Evolutionary conservation across 1,140 invertebrate species (phyloP).

Genomic region (Aphidius ervi): DNA sequence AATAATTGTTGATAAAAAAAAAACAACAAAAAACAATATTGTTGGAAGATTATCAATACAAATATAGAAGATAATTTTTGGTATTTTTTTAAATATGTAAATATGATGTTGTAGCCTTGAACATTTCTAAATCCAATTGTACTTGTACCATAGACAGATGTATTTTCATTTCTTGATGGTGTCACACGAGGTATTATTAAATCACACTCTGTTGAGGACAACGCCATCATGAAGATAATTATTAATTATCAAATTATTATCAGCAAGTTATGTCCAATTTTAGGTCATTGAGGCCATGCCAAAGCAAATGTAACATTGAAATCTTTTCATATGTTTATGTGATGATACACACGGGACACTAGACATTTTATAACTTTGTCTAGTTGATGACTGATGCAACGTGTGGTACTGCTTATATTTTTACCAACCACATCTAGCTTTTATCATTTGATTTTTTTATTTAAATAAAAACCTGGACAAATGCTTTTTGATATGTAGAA

Average conservation of each 20-base stretch:
- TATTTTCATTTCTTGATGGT: slow-evolving; percentile 33
- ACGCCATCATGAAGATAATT: slow-evolving; percentile 32
- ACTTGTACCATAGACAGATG: slow-evolving; percentile 25
- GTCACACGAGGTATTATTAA: slow-evolving; percentile 29
- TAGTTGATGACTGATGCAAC: not conserved
- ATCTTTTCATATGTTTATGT: slow-evolving; percentile 22
- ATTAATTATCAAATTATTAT: not conserved
- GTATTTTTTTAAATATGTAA: too few species aligned
- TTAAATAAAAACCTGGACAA: too few species aligned
- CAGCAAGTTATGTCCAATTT: slow-evolving; percentile 18
- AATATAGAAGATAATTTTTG: too few species aligned
- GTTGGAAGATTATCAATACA: too few species aligned
- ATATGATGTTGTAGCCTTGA: not conserved
- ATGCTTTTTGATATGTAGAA: too few species aligned
- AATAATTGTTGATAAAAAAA: too few species aligned
- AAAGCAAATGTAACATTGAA: slow-evolving; percentile 28
- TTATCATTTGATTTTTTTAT: too few species aligned
- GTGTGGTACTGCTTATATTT: not conserved
- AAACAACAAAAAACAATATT: too few species aligned
- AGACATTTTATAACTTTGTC: slow-evolving; percentile 24
- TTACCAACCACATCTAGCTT: too few species aligned
- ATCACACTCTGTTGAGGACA: slow-evolving; percentile 34
- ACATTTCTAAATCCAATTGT: slow-evolving; percentile 12
- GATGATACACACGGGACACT: slow-evolving; percentile 29
- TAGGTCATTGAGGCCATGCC: slow-evolving; percentile 27